Base-by-base conservation (phyloP, 2,888 invertebrate species). In the Ectemnius cavifrons region DNA sequence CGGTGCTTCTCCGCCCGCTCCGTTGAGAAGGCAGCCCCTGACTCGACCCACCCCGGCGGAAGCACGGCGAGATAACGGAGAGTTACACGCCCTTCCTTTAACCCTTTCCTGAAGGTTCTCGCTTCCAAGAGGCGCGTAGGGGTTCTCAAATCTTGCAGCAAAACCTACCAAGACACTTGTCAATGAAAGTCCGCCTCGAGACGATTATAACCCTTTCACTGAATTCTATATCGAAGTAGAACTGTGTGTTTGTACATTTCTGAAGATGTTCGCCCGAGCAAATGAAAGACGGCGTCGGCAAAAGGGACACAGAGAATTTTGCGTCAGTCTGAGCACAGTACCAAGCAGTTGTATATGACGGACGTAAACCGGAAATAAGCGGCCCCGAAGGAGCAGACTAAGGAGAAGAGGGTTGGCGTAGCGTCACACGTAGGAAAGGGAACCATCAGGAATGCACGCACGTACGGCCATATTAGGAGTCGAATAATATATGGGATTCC, bases 1-100 rank as follows among this genome's bases (percentile, higher is more conserved):
- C 72, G 58, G 70, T 52, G 52, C 66, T 52, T 64, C 27, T 52
- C 28, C 73, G 23, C 59, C 72, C 64, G 47, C 73, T 71, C 73
- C 69, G 72, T 49, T 71, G 77, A 79, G 82, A 80, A 79, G 75
- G 69, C 77, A 63, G 6, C 63, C 69, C 63, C 70, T 11, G 61
- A 60, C 64, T 47, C 68, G 61, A 64, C 63, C 63, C 65, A 70
- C 84, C 79, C 73, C 86, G 86, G 80, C 85, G 88, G 88, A 88
- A 90, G 86, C 86, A 85, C 87, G 79, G 79, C 85, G 86, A 90
- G 90, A 90, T 90, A 90, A 89, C 89, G 87, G 84, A 85, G 87
- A 88, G 89, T 89, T 89, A 89, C 88, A 87, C 87, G 86, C 88
- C 89, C 87, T 85, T 87, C 84, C 86, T 83, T 85, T 86, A 88